Percentiles rank a stretch among this genome's conserved stretches.
These are phyloP conservation scores for Aphaenogaster ashmeadi DNA, from an alignment of 1,140 invertebrate species.

Conservation along the genomic window DNA sequence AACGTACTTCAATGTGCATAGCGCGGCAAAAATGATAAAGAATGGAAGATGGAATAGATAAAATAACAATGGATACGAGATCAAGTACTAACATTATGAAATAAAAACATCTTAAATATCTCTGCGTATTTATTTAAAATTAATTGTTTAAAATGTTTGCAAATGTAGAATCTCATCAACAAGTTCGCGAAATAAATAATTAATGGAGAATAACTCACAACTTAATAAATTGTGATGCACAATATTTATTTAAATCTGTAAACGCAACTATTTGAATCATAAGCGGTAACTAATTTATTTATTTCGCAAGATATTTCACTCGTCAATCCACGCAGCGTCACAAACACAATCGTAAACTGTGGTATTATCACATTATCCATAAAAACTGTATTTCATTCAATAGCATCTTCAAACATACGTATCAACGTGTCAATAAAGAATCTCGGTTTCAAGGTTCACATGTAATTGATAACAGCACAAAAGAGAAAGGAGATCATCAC, in stretches of 20 bases:
- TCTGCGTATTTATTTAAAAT: background rate
- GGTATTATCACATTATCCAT: background rate
- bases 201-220: background rate
- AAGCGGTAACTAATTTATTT: background rate
- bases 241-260: background rate
- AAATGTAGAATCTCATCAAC: background rate
- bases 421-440: conserved; percentile 21
- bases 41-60: background rate
- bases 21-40: background rate
- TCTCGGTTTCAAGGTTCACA: background rate
- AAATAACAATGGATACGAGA: background rate
- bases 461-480: background rate
- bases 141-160: background rate
- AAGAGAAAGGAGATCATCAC: background rate
- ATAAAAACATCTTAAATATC: background rate
- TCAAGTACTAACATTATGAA: background rate
- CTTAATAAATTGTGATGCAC: background rate
- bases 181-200: background rate
- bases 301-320: background rate
- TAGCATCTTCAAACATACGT: conserved; percentile 1
- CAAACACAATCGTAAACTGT: background rate
- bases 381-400: background rate
- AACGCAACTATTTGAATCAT: background rate
- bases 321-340: background rate
- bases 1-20: background rate